Percentiles rank a stretch among this genome's conserved stretches.
Conservation (phyloP, 2,113 vertebrate genomes). For the Lates calcarifer region DNA sequence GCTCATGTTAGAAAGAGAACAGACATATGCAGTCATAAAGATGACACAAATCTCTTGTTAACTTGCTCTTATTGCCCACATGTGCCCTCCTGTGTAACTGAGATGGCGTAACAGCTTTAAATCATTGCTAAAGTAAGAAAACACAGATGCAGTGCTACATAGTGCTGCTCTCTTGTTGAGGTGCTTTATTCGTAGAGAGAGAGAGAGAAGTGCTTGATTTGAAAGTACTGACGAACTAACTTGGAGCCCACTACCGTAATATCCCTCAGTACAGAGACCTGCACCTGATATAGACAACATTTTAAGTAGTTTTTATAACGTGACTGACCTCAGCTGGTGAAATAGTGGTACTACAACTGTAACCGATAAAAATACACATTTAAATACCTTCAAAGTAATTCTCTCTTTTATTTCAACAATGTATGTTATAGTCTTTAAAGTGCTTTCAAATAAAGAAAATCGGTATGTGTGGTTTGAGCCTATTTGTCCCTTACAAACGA, state of each 20-base stretch:
- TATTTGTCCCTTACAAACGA: neutral
- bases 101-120: neutral
- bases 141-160: neutral
- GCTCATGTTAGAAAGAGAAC: constrained; percentile 19
- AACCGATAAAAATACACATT: neutral
- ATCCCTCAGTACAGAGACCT: neutral
- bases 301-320: neutral
- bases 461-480: neutral
- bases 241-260: neutral
- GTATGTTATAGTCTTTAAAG: neutral
- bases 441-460: neutral
- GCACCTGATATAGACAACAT: neutral
- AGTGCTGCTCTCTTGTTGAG: neutral
- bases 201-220: no score
- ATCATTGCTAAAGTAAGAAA: neutral
- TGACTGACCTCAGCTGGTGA: constrained; percentile 55
- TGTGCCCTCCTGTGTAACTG: neutral
- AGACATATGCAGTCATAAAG: neutral
- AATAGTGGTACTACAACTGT: constrained; percentile 2
- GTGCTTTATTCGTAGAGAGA: no score
- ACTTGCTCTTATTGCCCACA: neutral
- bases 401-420: neutral
- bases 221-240: neutral
- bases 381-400: fast-evolving
- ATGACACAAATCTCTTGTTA: constrained; percentile 9